phyloP scores from a whole-genome alignment of 2,888 invertebrate genomes.

The Yponomeuta plumbellus region DNA sequence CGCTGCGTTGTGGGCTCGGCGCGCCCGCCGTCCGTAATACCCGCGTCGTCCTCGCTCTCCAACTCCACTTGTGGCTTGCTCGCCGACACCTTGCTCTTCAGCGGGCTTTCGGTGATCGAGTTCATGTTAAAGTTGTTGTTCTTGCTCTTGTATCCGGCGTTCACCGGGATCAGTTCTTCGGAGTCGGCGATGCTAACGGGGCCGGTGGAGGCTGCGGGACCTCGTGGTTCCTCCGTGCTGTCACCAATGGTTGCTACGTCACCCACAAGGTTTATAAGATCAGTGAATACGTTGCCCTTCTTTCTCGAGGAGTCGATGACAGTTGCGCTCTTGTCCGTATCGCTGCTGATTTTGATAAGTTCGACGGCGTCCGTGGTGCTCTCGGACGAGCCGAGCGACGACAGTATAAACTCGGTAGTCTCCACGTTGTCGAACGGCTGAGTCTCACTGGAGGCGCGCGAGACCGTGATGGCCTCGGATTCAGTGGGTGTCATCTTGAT shows the following conservation, averaged over 20 bases:
- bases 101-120: constrained; percentile 61
- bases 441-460: constrained; percentile 28
- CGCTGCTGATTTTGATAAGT: constrained; percentile 48
- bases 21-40: constrained; percentile 59
- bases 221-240: constrained; percentile 41
- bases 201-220: constrained; percentile 26
- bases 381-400: constrained; percentile 55
- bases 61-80: constrained; percentile 57
- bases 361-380: constrained; percentile 57
- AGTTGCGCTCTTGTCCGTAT: constrained; percentile 45
- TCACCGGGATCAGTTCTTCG: constrained; percentile 64
- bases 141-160: constrained; percentile 65
- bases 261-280: constrained; percentile 62
- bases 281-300: constrained; percentile 49
- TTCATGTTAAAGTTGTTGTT: constrained; percentile 64
- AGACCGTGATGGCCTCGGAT: constrained; percentile 43
- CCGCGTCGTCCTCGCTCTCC: constrained; percentile 54
- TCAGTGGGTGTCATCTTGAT: constrained; percentile 36
- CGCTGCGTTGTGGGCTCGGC: constrained; percentile 60
- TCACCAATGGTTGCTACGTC: constrained; percentile 67
- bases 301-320: constrained; percentile 47
- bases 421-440: constrained; percentile 50
- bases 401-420: constrained; percentile 58
- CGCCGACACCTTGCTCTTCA: constrained; percentile 46
- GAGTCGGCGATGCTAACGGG: constrained; percentile 53